Evolutionary conservation across 2,888 invertebrate genomes (phyloP).

Genomic region (Myopa testacea): DNA sequence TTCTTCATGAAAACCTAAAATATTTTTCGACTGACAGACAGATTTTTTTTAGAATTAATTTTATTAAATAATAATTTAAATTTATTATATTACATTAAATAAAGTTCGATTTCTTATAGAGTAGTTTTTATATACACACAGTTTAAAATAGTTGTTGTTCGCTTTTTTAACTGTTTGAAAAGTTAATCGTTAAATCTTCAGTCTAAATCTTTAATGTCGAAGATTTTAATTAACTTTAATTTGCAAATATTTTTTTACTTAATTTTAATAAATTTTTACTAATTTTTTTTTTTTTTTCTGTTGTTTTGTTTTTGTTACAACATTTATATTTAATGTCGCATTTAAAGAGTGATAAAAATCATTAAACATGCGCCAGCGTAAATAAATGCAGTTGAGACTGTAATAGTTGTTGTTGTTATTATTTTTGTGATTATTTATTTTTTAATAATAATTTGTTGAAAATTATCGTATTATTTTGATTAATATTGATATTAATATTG

Average conservation of each 20-base stretch:
- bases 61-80: too few species aligned
- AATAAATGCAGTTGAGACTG: constrained; percentile 35
- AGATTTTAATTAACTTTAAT: not conserved
- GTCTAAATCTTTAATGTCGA: too few species aligned
- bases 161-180: too few species aligned
- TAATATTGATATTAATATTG: not conserved
- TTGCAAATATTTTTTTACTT: not conserved
- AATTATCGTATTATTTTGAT: not conserved
- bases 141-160: not conserved
- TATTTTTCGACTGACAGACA: too few species aligned
- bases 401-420: constrained; percentile 14
- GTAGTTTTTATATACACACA: not conserved
- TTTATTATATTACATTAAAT: too few species aligned
- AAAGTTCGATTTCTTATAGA: too few species aligned
- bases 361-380: constrained; percentile 23
- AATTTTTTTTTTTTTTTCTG: constrained; percentile 9
- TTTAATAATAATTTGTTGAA: not conserved
- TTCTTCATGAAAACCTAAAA: too few species aligned
- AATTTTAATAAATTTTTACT: not conserved
- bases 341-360: constrained; percentile 1
- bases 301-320: constrained; percentile 2
- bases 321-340: not conserved
- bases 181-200: too few species aligned
- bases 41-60: too few species aligned
- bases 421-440: not conserved